A percentile compares a stretch with the other conserved stretches of the same genome.
Conservation (phyloP, 2,113 vertebrate species). For the Hepsetus odoe region DNA sequence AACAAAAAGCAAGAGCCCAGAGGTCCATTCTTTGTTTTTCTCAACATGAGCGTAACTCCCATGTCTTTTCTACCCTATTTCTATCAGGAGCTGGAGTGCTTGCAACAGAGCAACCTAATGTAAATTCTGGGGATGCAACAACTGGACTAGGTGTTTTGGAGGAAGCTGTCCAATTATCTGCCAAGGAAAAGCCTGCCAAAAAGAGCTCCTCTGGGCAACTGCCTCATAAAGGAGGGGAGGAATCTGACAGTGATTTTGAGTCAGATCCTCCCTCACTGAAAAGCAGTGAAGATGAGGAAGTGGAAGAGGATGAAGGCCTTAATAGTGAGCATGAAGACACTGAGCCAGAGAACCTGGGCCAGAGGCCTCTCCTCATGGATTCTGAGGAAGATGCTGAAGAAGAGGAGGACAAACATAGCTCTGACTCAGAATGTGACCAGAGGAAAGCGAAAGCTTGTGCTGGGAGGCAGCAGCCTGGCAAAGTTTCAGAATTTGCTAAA, state of each 20-base stretch:
- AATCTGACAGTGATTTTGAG: conserved; percentile 96
- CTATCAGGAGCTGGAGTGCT: conserved; percentile 68
- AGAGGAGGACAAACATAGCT: conserved; percentile 89
- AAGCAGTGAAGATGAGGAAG: conserved; percentile 89
- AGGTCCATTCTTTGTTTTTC: too few species aligned
- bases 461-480: conserved; percentile 46
- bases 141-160: conserved; percentile 43
- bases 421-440: conserved; percentile 84
- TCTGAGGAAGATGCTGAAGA: conserved; percentile 91
- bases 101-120: conserved; percentile 64
- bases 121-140: conserved; percentile 49
- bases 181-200: conserved; percentile 73
- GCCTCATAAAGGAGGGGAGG: conserved; percentile 69
- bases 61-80: conserved; percentile 46
- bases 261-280: conserved; percentile 94
- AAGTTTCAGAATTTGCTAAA: neutral
- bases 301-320: conserved; percentile 89
- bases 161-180: conserved; percentile 60
- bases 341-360: conserved; percentile 88
- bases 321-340: conserved; percentile 88
- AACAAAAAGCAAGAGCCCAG: too few species aligned
- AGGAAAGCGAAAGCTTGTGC: conserved; percentile 64
- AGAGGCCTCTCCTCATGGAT: conserved; percentile 93
- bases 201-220: conserved; percentile 61
- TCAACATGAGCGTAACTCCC: neutral